phyloP scores from a whole-genome alignment of 2,113 vertebrate species.

The Gymnobelideus leadbeateri region DNA sequence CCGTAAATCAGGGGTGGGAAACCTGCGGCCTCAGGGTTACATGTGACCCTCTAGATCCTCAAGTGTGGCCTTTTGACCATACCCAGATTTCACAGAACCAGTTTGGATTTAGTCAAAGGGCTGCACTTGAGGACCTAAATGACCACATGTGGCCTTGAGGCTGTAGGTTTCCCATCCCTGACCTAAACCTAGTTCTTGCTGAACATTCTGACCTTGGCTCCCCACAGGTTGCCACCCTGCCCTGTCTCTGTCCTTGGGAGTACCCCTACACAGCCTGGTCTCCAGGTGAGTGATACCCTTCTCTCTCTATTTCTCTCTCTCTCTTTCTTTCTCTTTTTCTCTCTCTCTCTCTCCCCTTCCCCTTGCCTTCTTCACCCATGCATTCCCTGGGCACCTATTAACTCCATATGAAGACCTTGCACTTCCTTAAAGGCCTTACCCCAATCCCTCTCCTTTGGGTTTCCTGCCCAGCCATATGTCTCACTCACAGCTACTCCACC shows the following conservation, averaged over 20 bases:
- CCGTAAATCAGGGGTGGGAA: background rate
- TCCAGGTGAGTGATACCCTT: slow-evolving; percentile 74
- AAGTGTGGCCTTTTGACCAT: too few relatives aligned
- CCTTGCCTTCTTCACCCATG: background rate
- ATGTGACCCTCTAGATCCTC: too few relatives aligned
- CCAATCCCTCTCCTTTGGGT: background rate
- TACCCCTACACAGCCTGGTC: slow-evolving; percentile 68
- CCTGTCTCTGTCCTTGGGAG: slow-evolving; percentile 72
- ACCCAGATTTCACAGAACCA: too few relatives aligned
- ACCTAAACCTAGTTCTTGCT: background rate
- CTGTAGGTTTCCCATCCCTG: background rate
- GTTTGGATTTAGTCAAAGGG: too few relatives aligned
- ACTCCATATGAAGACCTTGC: slow-evolving; percentile 4
- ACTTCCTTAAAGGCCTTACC: background rate
- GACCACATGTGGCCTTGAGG: too few relatives aligned
- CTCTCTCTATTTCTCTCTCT: too few relatives aligned
- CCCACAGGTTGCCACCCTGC: slow-evolving; percentile 68
- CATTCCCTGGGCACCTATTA: background rate
- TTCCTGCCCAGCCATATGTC: background rate
- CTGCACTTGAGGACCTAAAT: too few relatives aligned
- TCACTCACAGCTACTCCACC: too few relatives aligned
- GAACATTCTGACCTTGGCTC: slow-evolving; percentile 49
- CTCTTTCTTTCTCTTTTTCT: too few relatives aligned
- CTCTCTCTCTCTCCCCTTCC: too few relatives aligned
- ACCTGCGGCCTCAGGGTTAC: too few relatives aligned